Evolutionary conservation across 2,797 vertebrate species (phyloP).

Genomic region (Simalia tracyae): DNA sequence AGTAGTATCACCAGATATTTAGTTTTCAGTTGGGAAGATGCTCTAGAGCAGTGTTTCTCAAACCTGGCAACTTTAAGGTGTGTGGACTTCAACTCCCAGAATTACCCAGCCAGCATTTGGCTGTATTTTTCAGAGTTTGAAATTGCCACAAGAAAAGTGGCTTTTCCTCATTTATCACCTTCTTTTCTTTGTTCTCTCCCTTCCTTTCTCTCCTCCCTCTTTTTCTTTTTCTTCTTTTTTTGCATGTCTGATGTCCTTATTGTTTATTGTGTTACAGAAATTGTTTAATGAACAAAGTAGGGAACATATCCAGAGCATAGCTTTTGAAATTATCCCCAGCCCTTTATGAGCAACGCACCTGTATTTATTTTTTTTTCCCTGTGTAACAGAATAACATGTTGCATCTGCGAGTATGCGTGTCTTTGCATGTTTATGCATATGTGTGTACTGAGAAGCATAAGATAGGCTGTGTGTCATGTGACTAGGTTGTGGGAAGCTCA

Average conservation of each 20-base stretch:
- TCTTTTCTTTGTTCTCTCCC: neutral
- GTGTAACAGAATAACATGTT: neutral
- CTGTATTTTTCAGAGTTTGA: neutral
- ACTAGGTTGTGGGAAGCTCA: neutral
- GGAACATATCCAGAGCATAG: neutral
- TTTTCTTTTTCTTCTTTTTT: neutral
- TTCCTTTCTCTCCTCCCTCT: neutral
- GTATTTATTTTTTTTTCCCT: neutral
- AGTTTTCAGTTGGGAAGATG: no score
- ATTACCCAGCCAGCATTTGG: no score
- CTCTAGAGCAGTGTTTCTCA: no score
- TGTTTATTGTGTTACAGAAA: neutral
- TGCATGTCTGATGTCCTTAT: neutral
- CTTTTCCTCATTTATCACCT: neutral
- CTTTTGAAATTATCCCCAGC: neutral
- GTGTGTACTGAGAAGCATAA: neutral
- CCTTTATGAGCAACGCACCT: neutral
- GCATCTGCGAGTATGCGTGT: neutral
- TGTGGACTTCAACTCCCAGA: no score
- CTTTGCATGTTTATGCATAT: neutral
- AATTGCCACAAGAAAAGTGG: neutral
- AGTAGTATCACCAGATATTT: no score
- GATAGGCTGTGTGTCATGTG: neutral
- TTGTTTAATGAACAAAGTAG: neutral
- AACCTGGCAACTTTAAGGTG: no score